Evolutionary conservation across 1,140 invertebrate genomes (phyloP).

Genomic region (Eumeta japonica): DNA sequence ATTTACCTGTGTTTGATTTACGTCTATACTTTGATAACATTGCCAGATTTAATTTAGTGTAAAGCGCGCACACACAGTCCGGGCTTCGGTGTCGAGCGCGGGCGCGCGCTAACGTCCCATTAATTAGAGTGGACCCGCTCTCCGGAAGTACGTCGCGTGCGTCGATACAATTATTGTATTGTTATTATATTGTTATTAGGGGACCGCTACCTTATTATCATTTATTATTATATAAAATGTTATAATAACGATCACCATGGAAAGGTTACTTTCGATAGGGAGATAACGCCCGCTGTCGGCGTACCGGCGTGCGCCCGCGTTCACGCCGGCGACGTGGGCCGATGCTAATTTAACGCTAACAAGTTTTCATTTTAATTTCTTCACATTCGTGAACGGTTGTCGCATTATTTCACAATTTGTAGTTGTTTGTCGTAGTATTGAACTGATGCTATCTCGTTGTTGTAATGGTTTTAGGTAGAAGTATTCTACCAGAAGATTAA

Average conservation of each 20-base stretch:
- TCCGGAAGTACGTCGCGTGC: slow-evolving; percentile 51
- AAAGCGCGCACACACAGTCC: too few species aligned
- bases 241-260: slow-evolving; percentile 39
- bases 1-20: too few species aligned
- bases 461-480: too few species aligned
- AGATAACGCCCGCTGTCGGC: slow-evolving; percentile 29
- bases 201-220: slow-evolving; percentile 36
- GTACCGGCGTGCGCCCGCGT: slow-evolving; percentile 9
- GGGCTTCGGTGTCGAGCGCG: too few species aligned
- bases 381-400: too few species aligned
- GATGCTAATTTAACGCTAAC: slow-evolving; percentile 22
- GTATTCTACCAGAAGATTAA: too few species aligned
- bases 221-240: slow-evolving; percentile 51
- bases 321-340: too few species aligned
- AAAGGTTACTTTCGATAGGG: slow-evolving; percentile 38
- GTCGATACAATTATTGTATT: slow-evolving; percentile 54
- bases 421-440: slow-evolving; percentile 34
- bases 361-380: too few species aligned
- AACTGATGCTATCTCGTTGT: too few species aligned
- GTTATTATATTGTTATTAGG: slow-evolving; percentile 51
- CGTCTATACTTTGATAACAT: too few species aligned
- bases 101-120: slow-evolving; percentile 30
- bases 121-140: slow-evolving; percentile 32
- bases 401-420: slow-evolving; percentile 36
- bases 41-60: too few species aligned